Base-by-base conservation (phyloP, 2,113 vertebrate species). In the Alexandromys fortis region DNA sequence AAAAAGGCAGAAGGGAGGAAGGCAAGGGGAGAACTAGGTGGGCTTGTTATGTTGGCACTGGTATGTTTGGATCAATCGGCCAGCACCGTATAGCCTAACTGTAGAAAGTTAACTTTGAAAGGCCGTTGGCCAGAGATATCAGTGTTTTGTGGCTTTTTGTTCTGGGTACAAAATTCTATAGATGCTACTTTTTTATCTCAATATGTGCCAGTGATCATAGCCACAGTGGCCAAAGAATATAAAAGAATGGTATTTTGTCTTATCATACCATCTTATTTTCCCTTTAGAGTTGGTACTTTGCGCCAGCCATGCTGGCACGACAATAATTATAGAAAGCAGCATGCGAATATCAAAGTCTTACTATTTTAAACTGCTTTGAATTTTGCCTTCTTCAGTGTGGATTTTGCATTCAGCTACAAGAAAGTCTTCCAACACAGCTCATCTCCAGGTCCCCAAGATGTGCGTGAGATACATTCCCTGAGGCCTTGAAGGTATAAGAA, bases 111-210 rank as follows among this genome's bases (percentile, higher is more conserved):
- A 38, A 88, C 55, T 45, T 87, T 52, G 33, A 72, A 81, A 63
- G 17, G 17, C 52, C 65, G 26, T 42, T 73, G 65, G 35, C 12
- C 10, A 58, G n/a, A 70, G 47, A 24, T 22, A 68, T 45, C 30
- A 70, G 35, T 28, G 47, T 89, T 78, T 92, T 87, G 38, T 94
- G 96, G 95, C 78, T 91, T 92, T 91, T 72, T 95, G 68, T 82
- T 58, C 77, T 63, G 72, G 38, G 26, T 38, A 72, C 73, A 75
- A 61, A 96, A 55, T 70, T 78, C 26, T 72, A 35, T 17, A 75
- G 75, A 72, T 47, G 24, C n/a, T 89, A 78, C 55, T n/a, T 55
- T 97, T n/a, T 88, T 95, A 95, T 92, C 95, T 97, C 33, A 70
- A n/a, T 55, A 45, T 77, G 75, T 35, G 38, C 68, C 86, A 86